A percentile compares a stretch with the other conserved stretches of the same genome.
phyloP scores from a whole-genome alignment of 2,888 invertebrate genomes.

The Drosophila dives region DNA sequence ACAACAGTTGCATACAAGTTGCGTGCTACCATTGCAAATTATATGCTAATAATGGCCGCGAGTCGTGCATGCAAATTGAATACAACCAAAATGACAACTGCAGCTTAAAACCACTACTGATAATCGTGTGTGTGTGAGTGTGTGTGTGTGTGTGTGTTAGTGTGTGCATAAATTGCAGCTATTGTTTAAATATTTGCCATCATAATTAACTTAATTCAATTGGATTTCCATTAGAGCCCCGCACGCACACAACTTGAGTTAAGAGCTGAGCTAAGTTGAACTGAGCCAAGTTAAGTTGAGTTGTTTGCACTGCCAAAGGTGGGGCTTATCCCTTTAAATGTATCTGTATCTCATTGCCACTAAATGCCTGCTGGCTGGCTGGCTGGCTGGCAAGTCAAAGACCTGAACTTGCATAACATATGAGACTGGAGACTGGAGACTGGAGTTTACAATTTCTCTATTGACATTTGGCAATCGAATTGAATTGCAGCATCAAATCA shows the following conservation, averaged over 20 bases:
- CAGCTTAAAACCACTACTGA: conserved; percentile 25
- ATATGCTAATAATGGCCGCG: conserved; percentile 66
- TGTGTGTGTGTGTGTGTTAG: conserved; percentile 7
- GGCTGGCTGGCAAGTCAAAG: conserved; percentile 59
- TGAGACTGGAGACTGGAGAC: conserved; percentile 49
- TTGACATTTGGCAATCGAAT: conserved; percentile 77
- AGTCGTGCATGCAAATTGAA: conserved; percentile 70
- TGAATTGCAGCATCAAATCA: conserved; percentile 71
- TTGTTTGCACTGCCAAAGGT: conserved; percentile 76
- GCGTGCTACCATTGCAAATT: conserved; percentile 42
- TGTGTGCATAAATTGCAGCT: conserved; percentile 73
- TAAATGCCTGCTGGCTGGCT: conserved; percentile 18
- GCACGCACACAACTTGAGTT: conserved; percentile 50
- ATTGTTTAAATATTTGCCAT: conserved; percentile 84
- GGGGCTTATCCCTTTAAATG: conserved; percentile 9
- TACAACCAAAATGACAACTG: conserved; percentile 67
- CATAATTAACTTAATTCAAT: conserved; percentile 85
- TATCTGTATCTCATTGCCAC: background rate
- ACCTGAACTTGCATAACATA: conserved; percentile 72
- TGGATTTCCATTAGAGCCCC: conserved; percentile 82
- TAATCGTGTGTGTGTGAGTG: background rate
- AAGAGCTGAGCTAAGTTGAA: conserved; percentile 13
- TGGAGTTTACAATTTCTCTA: conserved; percentile 45
- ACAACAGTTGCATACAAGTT: conserved; percentile 44
- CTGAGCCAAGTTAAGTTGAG: conserved; percentile 28